Evolutionary conservation across 2,797 vertebrate genomes (phyloP), one percentile per base, ranked within the genome.

Genomic region (Nyctibius grandis): DNA sequence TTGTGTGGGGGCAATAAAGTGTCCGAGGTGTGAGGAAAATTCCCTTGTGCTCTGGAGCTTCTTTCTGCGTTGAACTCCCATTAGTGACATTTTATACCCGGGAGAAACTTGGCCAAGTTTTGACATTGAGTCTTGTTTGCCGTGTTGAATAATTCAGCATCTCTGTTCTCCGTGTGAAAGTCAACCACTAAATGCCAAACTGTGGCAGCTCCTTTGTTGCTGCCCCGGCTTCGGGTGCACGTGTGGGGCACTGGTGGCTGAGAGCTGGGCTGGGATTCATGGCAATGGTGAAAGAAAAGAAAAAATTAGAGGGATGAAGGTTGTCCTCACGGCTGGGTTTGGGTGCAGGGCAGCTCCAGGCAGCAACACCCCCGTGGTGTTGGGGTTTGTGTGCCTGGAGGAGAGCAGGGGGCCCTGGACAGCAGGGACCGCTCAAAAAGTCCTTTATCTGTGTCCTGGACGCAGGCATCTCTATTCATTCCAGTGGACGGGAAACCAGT

Each of bases 171-270:
- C 6, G 0, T 3, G 34, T 64, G 80, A 10, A 64, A 86, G 48
- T 47, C 63, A 34, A 57, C 15, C 0, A 0, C 25, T 21, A 15
- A 84, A 72, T 50, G 70, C 57, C 65, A 65, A 61, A 53, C 38
- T 15, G 5, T 10, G 83, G 76, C 83, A 36, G 31, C 12, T 40
- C 38, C 51, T 56, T 72, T 29, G 31, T 48, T 31, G 31, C 36
- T 61, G 40, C 18, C 31, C 8, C 2, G 1, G 47, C 15, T 83
- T 69, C 1, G 3, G 11, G 7, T 50, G 56, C 19, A 11, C 0
- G 0, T 0, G 1, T 36, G 60, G 19, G 29, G 64, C 42, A 36
- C 23, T 5, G 7, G 47, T 1, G 6, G 47, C 20, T 1, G 1
- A 54, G 15, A 61, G 36, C 42, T 7, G 38, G 61, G 10, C 57